Evolutionary conservation across 2,888 invertebrate species (phyloP), one percentile per base, ranked within the genome.

Genomic region (Phanerotoma sp.): DNA sequence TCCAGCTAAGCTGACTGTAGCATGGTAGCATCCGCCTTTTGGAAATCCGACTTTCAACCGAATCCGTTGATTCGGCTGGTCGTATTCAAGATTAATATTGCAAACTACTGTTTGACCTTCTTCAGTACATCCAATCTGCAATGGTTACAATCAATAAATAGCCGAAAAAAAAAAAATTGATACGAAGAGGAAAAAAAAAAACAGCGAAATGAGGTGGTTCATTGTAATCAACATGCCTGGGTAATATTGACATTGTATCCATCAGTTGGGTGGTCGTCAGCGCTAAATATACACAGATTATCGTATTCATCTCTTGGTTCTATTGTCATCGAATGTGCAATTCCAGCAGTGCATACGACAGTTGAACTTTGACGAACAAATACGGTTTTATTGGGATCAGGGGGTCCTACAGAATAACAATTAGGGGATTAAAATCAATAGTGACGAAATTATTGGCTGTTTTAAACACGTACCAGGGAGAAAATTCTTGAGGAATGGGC

Each of bases 291-390:
- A 68, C 91, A 91, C n/a, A 87, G 80, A 78, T 96, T 96, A 72
- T 92, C 91, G 78, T 88, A 94, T 74, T 89, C 88, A 80, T 96
- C 96, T 56, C 94, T 82, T n/a, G 95, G 94, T 73, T 93, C 93
- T 70, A 96, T 86, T 74, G 87, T 87, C 74, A 96, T 82, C 50
- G 85, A 78, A 69, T 92, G 89, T 41, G 88, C 84, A 48, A 87
- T 82, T 37, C 85, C 88, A 6, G 88, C 88, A 44, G 89, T 89
- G 78, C 91, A 91, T 55, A 93, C 88, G 22, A 93, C 89, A 30
- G 91, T 92, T 58, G 90, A 90, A 65, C 88, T 89, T 70, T 90
- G 89, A 62, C 89, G 84, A 67, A 89, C 85, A 72, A 95, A 91
- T 16, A 90, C 84, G 33, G 93, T 91, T 69, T 91, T 86, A 62